These are phyloP conservation scores for Cetonia aurata DNA, from an alignment of 2,888 invertebrate species.

Conservation along the genomic window DNA sequence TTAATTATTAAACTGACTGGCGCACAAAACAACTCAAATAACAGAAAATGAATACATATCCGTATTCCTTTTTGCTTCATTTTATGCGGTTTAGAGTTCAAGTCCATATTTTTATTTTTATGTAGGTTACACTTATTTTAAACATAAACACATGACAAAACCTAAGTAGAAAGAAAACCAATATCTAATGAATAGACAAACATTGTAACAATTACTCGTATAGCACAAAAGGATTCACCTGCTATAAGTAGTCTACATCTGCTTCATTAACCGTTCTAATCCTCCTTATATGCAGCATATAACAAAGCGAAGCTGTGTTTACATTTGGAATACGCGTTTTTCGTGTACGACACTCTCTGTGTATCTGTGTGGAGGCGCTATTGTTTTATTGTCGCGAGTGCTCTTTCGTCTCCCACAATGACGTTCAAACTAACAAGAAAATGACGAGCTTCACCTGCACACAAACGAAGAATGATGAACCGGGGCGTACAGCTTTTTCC, in stretches of 20 bases:
- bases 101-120: too few relatives aligned
- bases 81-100: too few relatives aligned
- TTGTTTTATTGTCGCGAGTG: constrained; percentile 43
- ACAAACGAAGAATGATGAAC: constrained; percentile 39
- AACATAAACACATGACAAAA: too few relatives aligned
- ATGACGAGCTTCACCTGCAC: constrained; percentile 40
- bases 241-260: background rate
- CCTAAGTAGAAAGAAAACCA: too few relatives aligned
- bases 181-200: background rate
- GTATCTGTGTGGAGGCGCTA: constrained; percentile 6
- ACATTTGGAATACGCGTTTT: constrained; percentile 21
- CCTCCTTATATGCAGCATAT: constrained; percentile 1
- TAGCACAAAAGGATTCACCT: background rate
- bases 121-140: too few relatives aligned
- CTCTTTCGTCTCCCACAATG: constrained; percentile 41
- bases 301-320: constrained; percentile 20
- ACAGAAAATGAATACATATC: too few relatives aligned
- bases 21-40: too few relatives aligned
- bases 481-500: constrained; percentile 32
- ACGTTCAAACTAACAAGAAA: constrained; percentile 45
- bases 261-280: constrained; percentile 35
- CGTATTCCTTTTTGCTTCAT: too few relatives aligned
- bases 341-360: constrained; percentile 14
- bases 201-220: constrained; percentile 16
- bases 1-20: too few relatives aligned